Evolutionary conservation across 2,797 vertebrate species (phyloP).

Genomic region (Sebastes nivosus): DNA sequence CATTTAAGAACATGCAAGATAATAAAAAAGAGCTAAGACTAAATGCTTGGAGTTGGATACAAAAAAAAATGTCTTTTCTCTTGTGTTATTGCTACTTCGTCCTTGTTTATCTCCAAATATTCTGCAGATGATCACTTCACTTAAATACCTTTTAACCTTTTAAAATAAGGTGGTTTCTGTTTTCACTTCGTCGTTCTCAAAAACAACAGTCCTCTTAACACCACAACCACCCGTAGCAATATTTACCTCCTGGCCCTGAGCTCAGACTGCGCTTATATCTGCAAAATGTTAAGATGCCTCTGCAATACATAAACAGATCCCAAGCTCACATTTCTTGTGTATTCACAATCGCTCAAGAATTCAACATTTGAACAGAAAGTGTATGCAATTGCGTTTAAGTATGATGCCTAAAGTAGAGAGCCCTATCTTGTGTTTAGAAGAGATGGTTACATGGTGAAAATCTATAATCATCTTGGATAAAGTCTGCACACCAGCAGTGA

Average conservation of each 20-base stretch:
- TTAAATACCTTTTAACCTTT: neutral
- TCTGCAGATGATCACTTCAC: neutral
- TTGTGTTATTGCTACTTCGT: neutral
- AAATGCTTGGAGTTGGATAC: neutral
- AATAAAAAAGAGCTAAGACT: neutral
- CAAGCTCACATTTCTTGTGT: slow-evolving; percentile 24
- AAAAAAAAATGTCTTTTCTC: neutral
- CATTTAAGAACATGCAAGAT: neutral
- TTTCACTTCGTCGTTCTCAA: slow-evolving; percentile 1
- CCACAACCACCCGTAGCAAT: slow-evolving; percentile 3
- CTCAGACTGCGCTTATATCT: slow-evolving; percentile 22
- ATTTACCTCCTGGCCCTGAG: slow-evolving; percentile 16
- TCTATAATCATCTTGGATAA: slow-evolving; percentile 37
- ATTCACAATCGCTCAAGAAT: slow-evolving; percentile 39
- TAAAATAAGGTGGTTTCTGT: neutral
- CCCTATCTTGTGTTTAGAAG: slow-evolving; percentile 27
- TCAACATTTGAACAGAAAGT: slow-evolving; percentile 21
- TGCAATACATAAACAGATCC: slow-evolving; percentile 46
- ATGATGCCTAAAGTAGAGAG: slow-evolving; percentile 33
- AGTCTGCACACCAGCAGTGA: slow-evolving; percentile 12
- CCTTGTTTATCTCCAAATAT: slow-evolving; percentile 17
- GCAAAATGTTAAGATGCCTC: slow-evolving; percentile 32
- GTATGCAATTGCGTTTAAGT: slow-evolving; percentile 26
- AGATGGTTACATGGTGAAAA: slow-evolving; percentile 42
- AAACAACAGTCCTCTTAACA: slow-evolving; percentile 4